Percentiles rank a stretch among this genome's conserved stretches.
Conservation (phyloP, 2,113 vertebrate species). For the Ptilorrhoa leucosticta region DNA sequence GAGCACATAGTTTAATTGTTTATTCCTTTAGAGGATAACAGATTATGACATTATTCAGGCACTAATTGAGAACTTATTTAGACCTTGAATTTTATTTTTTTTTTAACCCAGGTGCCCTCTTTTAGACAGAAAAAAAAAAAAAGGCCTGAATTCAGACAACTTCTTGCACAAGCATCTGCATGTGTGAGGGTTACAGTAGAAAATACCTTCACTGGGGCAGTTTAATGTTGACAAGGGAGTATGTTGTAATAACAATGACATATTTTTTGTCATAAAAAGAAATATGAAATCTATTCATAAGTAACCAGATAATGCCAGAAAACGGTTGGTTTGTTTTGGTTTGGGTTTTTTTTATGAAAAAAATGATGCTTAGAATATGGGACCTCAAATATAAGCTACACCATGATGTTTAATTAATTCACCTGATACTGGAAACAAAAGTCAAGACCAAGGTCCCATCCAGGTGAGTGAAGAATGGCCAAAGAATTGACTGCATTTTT, state of each 20-base stretch:
- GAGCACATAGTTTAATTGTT: background rate
- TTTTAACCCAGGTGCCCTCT: background rate
- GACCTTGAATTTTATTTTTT: background rate
- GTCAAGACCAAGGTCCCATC: background rate
- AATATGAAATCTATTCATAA: background rate
- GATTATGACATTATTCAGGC: background rate
- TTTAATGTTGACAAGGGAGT: background rate
- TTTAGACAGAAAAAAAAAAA: background rate
- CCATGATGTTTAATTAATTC: background rate
- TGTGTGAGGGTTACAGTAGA: background rate
- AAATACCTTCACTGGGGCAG: background rate
- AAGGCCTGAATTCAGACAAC: background rate
- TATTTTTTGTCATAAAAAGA: background rate
- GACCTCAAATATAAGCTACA: background rate
- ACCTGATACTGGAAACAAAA: background rate
- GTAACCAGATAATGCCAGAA: background rate
- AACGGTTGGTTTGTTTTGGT: rapidly evolving
- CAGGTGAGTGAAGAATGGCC: background rate
- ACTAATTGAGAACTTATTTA: background rate
- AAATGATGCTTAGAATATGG: background rate
- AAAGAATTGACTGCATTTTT: background rate
- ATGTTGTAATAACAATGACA: background rate
- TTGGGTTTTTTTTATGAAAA: background rate
- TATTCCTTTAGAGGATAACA: background rate
- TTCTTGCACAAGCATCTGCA: background rate